phyloP scores from a whole-genome alignment of 2,888 invertebrate species.

The Hirtodrosophila confusa region DNA sequence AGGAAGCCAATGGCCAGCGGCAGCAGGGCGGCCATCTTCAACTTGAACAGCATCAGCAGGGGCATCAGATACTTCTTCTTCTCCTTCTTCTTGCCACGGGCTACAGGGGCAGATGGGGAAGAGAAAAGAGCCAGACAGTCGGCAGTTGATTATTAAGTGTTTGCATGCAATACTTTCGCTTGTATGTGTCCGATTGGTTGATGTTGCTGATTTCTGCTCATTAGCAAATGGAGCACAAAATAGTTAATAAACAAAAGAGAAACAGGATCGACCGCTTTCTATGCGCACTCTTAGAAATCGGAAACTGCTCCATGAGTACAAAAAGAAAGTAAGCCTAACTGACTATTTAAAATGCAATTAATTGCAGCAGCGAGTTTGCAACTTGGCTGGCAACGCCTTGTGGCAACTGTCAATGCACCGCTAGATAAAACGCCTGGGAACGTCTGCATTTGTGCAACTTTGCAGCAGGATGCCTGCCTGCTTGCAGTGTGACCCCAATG shows the following conservation, averaged over 20 bases:
- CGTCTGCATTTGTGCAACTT: slow-evolving; percentile 1
- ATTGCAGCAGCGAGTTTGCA: slow-evolving; percentile 55
- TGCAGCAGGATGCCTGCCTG: slow-evolving; percentile 15
- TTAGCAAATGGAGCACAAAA: slow-evolving; percentile 73
- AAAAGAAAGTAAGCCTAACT: slow-evolving; percentile 76
- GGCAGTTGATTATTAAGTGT: slow-evolving; percentile 24
- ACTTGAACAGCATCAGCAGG: slow-evolving; percentile 90
- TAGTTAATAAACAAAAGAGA: slow-evolving; percentile 47
- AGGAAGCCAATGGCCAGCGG: slow-evolving; percentile 91
- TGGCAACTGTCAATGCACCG: slow-evolving; percentile 72
- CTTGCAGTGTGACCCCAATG: slow-evolving; percentile 70
- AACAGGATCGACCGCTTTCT: slow-evolving; percentile 78
- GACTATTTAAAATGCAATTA: slow-evolving; percentile 73
- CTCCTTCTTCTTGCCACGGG: slow-evolving; percentile 92
- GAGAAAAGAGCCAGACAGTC: background rate
- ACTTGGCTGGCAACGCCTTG: slow-evolving; percentile 11
- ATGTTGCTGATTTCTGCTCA: slow-evolving; percentile 49
- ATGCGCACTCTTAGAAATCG: slow-evolving; percentile 61
- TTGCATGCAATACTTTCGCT: slow-evolving; percentile 74
- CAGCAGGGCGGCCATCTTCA: slow-evolving; percentile 91
- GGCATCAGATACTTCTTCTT: slow-evolving; percentile 91
- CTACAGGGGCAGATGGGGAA: slow-evolving; percentile 80
- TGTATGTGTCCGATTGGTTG: slow-evolving; percentile 28
- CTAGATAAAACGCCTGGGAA: slow-evolving; percentile 47
- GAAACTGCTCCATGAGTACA: slow-evolving; percentile 36